These are phyloP conservation scores for Hylaea fasciaria DNA, from an alignment of 2,888 invertebrate species.

Conservation along the genomic window DNA sequence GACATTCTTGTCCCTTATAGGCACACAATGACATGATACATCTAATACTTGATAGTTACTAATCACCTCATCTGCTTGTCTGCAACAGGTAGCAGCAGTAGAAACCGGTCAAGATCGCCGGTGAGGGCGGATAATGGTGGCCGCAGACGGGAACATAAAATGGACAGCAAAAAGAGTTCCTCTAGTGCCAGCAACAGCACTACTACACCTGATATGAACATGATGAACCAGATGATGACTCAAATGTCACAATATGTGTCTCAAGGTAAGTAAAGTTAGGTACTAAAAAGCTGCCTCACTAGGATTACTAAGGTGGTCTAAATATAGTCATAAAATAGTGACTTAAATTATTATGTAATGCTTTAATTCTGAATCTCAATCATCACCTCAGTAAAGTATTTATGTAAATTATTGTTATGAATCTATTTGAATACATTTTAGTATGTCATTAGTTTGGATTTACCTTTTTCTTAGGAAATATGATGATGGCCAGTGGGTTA, in stretches of 20 bases:
- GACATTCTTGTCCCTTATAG: too few species aligned
- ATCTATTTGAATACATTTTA: too few species aligned
- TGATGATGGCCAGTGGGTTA: constrained; percentile 73
- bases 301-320: too few species aligned
- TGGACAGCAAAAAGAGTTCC: constrained; percentile 44
- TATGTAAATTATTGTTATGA: too few species aligned
- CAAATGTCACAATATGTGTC: constrained; percentile 51
- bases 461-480: constrained; percentile 60
- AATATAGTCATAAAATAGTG: too few species aligned
- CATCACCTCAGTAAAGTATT: too few species aligned
- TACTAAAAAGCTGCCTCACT: too few species aligned
- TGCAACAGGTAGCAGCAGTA: constrained; percentile 43
- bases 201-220: constrained; percentile 39
- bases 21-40: too few species aligned
- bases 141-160: constrained; percentile 62
- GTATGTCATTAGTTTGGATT: too few species aligned
- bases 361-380: too few species aligned
- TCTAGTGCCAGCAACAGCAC: constrained; percentile 43
- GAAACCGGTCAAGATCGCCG: constrained; percentile 73
- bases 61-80: neutral
- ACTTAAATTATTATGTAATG: too few species aligned
- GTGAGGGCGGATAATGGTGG: constrained; percentile 56
- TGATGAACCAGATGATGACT: constrained; percentile 70
- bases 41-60: too few species aligned
- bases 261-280: constrained; percentile 2